A percentile compares a stretch with the other conserved stretches of the same genome.
These are phyloP conservation scores for Eupeodes luniger DNA, from an alignment of 2,888 invertebrate genomes.

Conservation along the genomic window DNA sequence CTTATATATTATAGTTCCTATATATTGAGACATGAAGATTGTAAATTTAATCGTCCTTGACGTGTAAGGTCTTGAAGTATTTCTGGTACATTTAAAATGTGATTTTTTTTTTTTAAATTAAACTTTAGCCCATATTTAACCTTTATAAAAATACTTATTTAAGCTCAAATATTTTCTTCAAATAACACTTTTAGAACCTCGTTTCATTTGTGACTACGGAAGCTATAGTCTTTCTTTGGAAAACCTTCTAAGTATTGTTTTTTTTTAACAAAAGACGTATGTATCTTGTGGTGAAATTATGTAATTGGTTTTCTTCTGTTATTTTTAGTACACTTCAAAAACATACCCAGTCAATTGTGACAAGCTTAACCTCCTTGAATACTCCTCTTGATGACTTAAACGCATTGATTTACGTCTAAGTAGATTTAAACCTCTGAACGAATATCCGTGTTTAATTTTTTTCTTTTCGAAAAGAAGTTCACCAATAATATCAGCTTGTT, in stretches of 20 bases:
- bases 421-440: slow-evolving; percentile 34
- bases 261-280: too few relatives aligned
- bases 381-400: slow-evolving; percentile 36
- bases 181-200: too few relatives aligned
- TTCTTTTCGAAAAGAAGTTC: slow-evolving; percentile 31
- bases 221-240: neutral
- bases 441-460: slow-evolving; percentile 2
- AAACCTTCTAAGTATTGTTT: too few relatives aligned
- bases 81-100: too few relatives aligned
- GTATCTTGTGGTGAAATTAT: too few relatives aligned
- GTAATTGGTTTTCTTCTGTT: neutral
- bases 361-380: slow-evolving; percentile 26
- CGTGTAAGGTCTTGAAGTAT: neutral
- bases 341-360: slow-evolving; percentile 38
- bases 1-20: too few relatives aligned
- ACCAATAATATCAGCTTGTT: slow-evolving; percentile 34
- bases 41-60: neutral
- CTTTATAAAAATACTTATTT: too few relatives aligned
- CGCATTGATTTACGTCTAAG: slow-evolving; percentile 29
- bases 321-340: neutral
- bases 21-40: neutral
- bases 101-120: too few relatives aligned
- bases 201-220: too few relatives aligned
- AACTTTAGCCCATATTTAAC: too few relatives aligned
- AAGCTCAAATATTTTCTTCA: too few relatives aligned